Conservation (phyloP, 2,113 vertebrate species). For the Pristiophorus japonicus region DNA sequence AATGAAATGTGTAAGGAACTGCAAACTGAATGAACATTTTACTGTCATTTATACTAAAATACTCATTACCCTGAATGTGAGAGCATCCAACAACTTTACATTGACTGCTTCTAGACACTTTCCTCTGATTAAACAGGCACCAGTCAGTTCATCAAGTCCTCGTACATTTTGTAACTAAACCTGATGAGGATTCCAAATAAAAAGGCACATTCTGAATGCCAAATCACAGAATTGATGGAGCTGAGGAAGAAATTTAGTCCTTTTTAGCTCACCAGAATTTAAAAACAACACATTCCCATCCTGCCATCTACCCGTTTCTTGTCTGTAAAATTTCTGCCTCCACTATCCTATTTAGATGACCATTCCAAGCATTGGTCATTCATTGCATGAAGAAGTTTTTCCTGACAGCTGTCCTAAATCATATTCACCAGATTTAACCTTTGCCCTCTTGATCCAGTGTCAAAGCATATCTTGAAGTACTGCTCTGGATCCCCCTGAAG, state of each 20-base stretch:
- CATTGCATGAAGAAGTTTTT: background rate
- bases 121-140: background rate
- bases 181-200: background rate
- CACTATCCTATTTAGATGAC: background rate
- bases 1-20: conserved; percentile 30
- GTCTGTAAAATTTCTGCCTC: background rate
- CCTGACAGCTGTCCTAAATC: background rate
- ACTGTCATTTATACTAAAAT: conserved; percentile 13
- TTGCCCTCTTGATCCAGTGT: background rate
- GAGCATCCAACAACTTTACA: background rate
- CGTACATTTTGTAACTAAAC: background rate
- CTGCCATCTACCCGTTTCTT: background rate
- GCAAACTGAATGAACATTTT: conserved; percentile 24
- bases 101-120: background rate
- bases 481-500: background rate
- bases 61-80: background rate
- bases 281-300: background rate
- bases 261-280: background rate
- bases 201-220: background rate
- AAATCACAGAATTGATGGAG: background rate
- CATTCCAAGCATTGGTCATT: background rate
- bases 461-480: background rate
- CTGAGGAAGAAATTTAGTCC: background rate
- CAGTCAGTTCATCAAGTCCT: background rate
- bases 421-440: background rate